Evolutionary conservation across 2,797 vertebrate species (phyloP).

Genomic region (Chlorospingus flavigularis): DNA sequence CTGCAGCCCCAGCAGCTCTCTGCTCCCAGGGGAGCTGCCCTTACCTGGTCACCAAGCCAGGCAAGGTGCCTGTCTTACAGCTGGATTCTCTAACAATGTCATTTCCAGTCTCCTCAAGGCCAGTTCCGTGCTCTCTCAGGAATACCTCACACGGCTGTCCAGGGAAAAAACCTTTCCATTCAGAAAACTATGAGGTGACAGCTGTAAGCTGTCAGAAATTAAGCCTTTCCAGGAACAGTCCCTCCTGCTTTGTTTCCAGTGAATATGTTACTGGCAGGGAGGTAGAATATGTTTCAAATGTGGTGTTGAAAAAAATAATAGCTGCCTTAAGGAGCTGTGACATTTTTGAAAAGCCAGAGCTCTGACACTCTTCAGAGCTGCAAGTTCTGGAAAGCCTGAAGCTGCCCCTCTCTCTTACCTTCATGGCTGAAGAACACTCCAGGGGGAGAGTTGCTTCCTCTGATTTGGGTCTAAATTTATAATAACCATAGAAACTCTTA

Average conservation of each 20-base stretch:
- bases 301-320: neutral
- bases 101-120: neutral
- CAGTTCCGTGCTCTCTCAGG: neutral
- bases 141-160: neutral
- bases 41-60: neutral
- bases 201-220: neutral
- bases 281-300: slow-evolving; percentile 19
- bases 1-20: accelerated
- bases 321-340: neutral
- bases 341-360: slow-evolving; percentile 37
- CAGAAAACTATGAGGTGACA: slow-evolving; percentile 14
- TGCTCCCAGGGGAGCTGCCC: neutral
- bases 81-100: neutral
- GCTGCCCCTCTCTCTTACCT: neutral
- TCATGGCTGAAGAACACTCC: neutral
- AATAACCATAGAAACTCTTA: neutral
- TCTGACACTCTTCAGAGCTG: neutral
- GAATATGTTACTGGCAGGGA: neutral
- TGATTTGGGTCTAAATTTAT: neutral
- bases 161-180: neutral
- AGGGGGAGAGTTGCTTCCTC: neutral
- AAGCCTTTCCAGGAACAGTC: slow-evolving; percentile 12
- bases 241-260: neutral
- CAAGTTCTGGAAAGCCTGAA: neutral
- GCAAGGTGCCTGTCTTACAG: neutral